Conservation (phyloP, 2,797 vertebrate genomes). For the Melanotaenia boesemani region DNA sequence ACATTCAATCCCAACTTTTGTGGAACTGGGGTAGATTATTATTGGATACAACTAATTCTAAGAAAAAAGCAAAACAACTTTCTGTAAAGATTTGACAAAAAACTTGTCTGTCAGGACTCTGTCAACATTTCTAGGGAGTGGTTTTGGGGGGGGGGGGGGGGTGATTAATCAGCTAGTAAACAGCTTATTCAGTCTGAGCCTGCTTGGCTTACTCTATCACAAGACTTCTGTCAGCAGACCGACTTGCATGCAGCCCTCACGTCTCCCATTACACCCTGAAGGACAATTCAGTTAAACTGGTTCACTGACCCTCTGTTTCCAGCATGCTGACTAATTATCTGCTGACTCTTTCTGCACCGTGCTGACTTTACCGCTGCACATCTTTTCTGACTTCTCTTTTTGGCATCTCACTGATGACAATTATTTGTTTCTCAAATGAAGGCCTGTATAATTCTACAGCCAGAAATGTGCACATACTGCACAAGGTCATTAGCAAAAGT, state of each 20-base stretch:
- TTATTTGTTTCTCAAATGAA: not conserved
- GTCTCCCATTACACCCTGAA: conserved; percentile 69
- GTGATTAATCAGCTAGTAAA: conserved; percentile 58
- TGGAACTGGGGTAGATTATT: not conserved
- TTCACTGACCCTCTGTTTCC: conserved; percentile 42
- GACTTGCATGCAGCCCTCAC: conserved; percentile 62
- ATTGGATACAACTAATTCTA: not conserved
- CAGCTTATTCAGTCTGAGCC: conserved; percentile 60
- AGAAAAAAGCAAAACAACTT: not conserved
- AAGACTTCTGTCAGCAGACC: conserved; percentile 80
- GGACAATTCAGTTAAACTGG: conserved; percentile 63
- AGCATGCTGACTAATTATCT: conserved; percentile 34
- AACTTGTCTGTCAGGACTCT: not conserved
- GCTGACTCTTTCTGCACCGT: conserved; percentile 27
- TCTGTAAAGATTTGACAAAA: not conserved
- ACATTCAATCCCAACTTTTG: too few species aligned
- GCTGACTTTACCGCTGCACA: conserved; percentile 27
- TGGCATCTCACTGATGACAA: not conserved
- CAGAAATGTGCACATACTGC: not conserved
- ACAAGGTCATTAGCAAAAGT: not conserved
- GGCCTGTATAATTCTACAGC: not conserved
- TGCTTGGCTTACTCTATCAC: conserved; percentile 61
- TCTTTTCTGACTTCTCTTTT: conserved; percentile 14
- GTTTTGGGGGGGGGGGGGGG: not conserved
- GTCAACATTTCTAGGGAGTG: not conserved